Conservation (phyloP, 1,140 invertebrate species). For the Lethrus apterus region DNA sequence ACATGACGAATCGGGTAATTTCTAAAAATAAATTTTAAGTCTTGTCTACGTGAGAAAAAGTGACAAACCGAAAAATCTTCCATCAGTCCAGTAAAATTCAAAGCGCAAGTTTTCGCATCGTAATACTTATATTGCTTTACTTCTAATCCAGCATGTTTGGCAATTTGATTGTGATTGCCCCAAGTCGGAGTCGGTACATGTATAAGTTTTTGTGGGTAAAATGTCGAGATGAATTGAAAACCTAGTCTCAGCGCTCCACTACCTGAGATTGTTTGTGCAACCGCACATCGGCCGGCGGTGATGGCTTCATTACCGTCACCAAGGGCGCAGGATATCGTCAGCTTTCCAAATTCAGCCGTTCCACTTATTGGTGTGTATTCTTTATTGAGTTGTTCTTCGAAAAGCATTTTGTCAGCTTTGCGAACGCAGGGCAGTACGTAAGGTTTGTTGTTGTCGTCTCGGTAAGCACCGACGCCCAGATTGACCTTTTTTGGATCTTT, state of each 20-base stretch:
- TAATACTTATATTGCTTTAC: slow-evolving; percentile 94
- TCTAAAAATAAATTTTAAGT: slow-evolving; percentile 42
- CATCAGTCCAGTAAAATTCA: slow-evolving; percentile 85
- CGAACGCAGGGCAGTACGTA: slow-evolving; percentile 86
- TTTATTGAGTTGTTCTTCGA: slow-evolving; percentile 72
- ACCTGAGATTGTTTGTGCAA: slow-evolving; percentile 82
- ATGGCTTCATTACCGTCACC: slow-evolving; percentile 73
- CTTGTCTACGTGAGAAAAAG: neutral
- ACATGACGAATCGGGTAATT: slow-evolving; percentile 79
- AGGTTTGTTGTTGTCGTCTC: slow-evolving; percentile 95
- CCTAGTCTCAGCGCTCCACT: slow-evolving; percentile 93
- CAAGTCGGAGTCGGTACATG: slow-evolving; percentile 92
- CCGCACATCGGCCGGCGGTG: slow-evolving; percentile 57
- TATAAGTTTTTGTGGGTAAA: slow-evolving; percentile 78
- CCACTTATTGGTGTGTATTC: slow-evolving; percentile 95
- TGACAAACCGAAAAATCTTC: slow-evolving; percentile 75
- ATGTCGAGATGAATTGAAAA: slow-evolving; percentile 79
- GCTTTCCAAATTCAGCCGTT: slow-evolving; percentile 68
- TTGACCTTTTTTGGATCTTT: slow-evolving; percentile 95
- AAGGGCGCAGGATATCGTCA: slow-evolving; percentile 79
- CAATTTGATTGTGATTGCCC: slow-evolving; percentile 95
- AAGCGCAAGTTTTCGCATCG: slow-evolving; percentile 89
- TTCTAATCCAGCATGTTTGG: slow-evolving; percentile 79
- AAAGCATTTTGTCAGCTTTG: slow-evolving; percentile 52
- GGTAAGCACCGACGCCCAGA: slow-evolving; percentile 94